Conservation (phyloP, 1,140 invertebrate genomes). For the Formica exsecta region DNA sequence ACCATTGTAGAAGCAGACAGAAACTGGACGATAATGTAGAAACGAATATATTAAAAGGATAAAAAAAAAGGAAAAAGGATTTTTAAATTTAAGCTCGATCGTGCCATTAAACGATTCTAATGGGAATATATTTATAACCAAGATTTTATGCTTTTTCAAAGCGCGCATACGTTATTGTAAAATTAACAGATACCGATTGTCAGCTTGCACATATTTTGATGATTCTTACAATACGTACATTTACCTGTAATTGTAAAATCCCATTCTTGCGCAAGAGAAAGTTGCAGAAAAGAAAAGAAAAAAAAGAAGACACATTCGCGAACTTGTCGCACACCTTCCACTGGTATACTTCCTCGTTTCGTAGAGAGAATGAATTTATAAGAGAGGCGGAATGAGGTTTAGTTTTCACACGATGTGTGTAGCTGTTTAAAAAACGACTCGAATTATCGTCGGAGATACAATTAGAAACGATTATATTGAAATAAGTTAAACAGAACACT, state of each 20-base stretch:
- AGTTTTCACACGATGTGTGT: conserved; percentile 52
- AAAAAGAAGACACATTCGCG: conserved; percentile 54
- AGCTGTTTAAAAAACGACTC: conserved; percentile 54
- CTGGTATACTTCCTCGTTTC: conserved; percentile 73
- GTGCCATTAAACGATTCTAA: conserved; percentile 74
- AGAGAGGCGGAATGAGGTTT: conserved; percentile 47
- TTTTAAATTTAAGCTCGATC: conserved; percentile 74
- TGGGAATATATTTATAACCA: conserved; percentile 72
- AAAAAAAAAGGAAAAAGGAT: conserved; percentile 41
- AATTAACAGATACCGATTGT: conserved; percentile 74
- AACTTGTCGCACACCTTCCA: conserved; percentile 74
- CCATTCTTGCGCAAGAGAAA: conserved; percentile 49
- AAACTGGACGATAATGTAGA: conserved; percentile 60
- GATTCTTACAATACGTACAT: conserved; percentile 74
- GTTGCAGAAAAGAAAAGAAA: conserved; percentile 31
- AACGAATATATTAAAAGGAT: conserved; percentile 56
- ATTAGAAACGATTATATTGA: conserved; percentile 27
- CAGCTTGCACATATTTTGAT: conserved; percentile 78
- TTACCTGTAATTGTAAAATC: conserved; percentile 74
- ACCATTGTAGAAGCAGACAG: conserved; percentile 39
- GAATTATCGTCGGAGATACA: conserved; percentile 49
- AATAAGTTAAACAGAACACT: conserved; percentile 79
- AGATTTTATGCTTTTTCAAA: conserved; percentile 76
- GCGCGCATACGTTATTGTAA: conserved; percentile 74
- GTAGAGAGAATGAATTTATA: conserved; percentile 66